Evolutionary conservation across 2,888 invertebrate species (phyloP).

Genomic region (Ommatoiulus sabulosus): DNA sequence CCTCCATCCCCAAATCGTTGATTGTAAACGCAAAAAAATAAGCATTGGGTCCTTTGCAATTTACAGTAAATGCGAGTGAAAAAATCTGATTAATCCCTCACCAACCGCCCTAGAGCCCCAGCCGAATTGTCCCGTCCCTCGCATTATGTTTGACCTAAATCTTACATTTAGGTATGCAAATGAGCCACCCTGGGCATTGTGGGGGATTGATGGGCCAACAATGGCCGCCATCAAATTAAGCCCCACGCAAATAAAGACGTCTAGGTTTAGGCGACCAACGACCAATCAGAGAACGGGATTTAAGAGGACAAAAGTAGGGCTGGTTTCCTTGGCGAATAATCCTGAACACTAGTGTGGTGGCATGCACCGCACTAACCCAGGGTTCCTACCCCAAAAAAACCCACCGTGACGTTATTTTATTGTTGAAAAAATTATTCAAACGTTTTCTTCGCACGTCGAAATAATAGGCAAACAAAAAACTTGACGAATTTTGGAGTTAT

Average conservation of each 20-base stretch:
- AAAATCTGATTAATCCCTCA: slow-evolving; percentile 12
- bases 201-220: slow-evolving; percentile 45
- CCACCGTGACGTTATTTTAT: not conserved
- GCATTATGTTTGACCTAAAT: slow-evolving; percentile 49
- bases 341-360: slow-evolving; percentile 50
- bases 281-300: slow-evolving; percentile 2
- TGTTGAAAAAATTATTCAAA: slow-evolving; percentile 1
- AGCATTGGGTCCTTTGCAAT: slow-evolving; percentile 36
- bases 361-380: slow-evolving; percentile 39
- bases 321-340: slow-evolving; percentile 50
- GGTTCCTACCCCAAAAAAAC: slow-evolving; percentile 23
- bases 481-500: not conserved
- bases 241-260: slow-evolving; percentile 50
- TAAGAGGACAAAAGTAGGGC: slow-evolving; percentile 23
- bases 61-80: not conserved
- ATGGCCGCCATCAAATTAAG: slow-evolving; percentile 46
- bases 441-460: not conserved
- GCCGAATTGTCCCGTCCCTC: slow-evolving; percentile 49
- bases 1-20: slow-evolving; percentile 33
- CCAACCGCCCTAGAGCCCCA: slow-evolving; percentile 25
- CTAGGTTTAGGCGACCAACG: not conserved
- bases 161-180: slow-evolving; percentile 49
- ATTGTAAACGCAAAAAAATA: slow-evolving; percentile 11
- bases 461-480: too few species aligned
- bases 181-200: slow-evolving; percentile 8